Percentiles rank a stretch among this genome's conserved stretches.
Conservation (phyloP, 2,113 vertebrate genomes). For the Athene noctua region DNA sequence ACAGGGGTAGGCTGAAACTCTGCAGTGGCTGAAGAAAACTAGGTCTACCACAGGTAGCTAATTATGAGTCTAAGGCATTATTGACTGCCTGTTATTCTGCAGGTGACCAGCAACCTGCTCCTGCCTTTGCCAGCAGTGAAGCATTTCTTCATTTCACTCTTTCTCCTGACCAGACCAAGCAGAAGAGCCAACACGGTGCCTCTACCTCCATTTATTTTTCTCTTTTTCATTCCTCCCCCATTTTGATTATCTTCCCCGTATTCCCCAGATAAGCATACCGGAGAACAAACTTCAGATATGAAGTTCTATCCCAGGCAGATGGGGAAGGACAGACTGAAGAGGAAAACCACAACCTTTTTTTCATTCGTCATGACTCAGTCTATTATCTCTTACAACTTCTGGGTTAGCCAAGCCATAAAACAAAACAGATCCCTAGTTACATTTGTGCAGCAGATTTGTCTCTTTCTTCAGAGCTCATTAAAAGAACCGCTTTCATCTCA, state of each 20-base stretch:
- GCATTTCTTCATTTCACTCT: not conserved
- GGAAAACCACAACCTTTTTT: not conserved
- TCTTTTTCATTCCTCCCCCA: not conserved
- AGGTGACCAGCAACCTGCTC: not conserved
- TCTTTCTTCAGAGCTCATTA: constrained; percentile 27
- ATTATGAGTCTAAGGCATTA: not conserved
- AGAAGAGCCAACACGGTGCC: not conserved
- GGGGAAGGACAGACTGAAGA: not conserved
- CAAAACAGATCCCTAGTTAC: constrained; percentile 33
- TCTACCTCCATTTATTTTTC: not conserved
- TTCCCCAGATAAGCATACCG: not conserved
- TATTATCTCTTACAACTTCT: constrained; percentile 11
- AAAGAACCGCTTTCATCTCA: constrained; percentile 37
- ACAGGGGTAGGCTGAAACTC: not conserved
- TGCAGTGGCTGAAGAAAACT: not conserved
- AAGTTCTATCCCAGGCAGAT: not conserved
- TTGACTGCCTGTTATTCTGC: not conserved
- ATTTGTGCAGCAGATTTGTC: constrained; percentile 20
- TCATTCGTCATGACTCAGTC: not conserved
- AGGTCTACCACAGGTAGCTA: not conserved
- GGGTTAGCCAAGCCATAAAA: constrained; percentile 19
- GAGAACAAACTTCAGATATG: not conserved
- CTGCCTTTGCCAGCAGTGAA: not conserved
- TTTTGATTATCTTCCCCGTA: not conserved
- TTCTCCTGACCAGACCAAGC: not conserved